Evolutionary conservation across 1,140 invertebrate species (phyloP).

Genomic region (Drosophila aff.): DNA sequence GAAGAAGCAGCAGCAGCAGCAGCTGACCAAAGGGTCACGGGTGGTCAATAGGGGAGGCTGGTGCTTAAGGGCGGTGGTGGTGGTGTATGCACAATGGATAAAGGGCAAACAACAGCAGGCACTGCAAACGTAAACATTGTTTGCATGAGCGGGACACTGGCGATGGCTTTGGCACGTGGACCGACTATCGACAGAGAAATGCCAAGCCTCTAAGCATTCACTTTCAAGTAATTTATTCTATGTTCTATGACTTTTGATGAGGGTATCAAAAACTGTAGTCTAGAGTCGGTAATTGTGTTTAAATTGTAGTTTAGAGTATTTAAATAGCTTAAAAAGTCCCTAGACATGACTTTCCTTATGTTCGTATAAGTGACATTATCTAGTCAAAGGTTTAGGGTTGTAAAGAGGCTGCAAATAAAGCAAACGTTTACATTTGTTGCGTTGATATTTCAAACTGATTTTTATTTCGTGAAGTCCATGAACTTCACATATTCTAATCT

Average conservation of each 20-base stretch:
- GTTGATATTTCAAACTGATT: too few species aligned
- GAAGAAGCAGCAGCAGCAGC: constrained; percentile 15
- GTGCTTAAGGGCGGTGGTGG: not conserved
- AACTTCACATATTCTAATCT: too few species aligned
- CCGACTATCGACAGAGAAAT: constrained; percentile 15
- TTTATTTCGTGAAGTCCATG: too few species aligned
- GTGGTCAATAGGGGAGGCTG: constrained; percentile 2
- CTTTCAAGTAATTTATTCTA: too few species aligned
- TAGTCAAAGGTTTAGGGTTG: not conserved
- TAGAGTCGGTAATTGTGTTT: not conserved
- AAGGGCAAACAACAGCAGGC: constrained; percentile 18
- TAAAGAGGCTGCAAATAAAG: too few species aligned
- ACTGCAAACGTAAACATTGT: constrained; percentile 43
- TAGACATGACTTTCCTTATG: not conserved
- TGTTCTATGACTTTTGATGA: not conserved
- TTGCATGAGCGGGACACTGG: constrained; percentile 24
- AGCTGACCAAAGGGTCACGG: constrained; percentile 30
- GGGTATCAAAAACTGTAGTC: not conserved
- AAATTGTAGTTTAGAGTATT: not conserved
- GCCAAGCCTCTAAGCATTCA: not conserved
- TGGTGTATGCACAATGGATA: constrained; percentile 15
- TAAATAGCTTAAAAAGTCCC: too few species aligned
- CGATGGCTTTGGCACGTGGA: constrained; percentile 17
- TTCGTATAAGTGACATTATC: not conserved
- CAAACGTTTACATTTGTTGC: too few species aligned